Conservation (phyloP, 2,888 invertebrate genomes). For the Aplocera efformata region DNA sequence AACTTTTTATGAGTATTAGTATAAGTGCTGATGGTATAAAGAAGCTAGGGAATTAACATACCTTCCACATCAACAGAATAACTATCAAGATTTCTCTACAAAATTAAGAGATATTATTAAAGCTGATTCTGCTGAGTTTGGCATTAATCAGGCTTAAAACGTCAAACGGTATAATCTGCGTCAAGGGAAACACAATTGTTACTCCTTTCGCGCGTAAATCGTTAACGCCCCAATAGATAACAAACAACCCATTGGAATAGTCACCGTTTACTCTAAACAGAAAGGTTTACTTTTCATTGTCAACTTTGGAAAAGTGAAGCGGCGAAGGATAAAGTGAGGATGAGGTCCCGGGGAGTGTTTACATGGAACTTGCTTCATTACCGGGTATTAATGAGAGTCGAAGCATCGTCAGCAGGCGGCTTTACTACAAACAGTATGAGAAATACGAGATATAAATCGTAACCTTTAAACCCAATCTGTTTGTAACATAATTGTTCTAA, state of each 20-base stretch:
- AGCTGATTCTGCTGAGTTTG: constrained; percentile 34
- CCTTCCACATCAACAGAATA: constrained; percentile 10
- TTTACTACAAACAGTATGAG: constrained; percentile 44
- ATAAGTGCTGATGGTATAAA: no score
- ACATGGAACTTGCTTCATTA: constrained; percentile 76
- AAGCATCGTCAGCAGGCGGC: constrained; percentile 48
- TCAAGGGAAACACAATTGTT: constrained; percentile 51
- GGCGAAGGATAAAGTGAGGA: constrained; percentile 61
- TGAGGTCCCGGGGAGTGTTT: constrained; percentile 67
- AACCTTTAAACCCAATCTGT: constrained; percentile 36
- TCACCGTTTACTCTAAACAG: constrained; percentile 34
- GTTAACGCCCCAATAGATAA: constrained; percentile 48
- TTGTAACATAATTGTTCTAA: constrained; percentile 15
- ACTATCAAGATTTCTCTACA: constrained; percentile 12
- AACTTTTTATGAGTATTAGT: no score
- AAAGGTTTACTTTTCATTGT: constrained; percentile 54
- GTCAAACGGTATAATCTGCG: constrained; percentile 59
- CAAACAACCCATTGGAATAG: constrained; percentile 30
- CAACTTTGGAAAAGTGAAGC: constrained; percentile 39
- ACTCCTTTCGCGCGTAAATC: constrained; percentile 58
- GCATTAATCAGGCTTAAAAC: constrained; percentile 57
- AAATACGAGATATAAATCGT: constrained; percentile 48
- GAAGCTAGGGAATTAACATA: no score
- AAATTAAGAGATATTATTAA: constrained; percentile 8
- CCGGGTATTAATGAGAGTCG: constrained; percentile 65